These are phyloP conservation scores for Dolichopus griseipennis DNA, from an alignment of 2,888 invertebrate genomes.

Conservation along the genomic window DNA sequence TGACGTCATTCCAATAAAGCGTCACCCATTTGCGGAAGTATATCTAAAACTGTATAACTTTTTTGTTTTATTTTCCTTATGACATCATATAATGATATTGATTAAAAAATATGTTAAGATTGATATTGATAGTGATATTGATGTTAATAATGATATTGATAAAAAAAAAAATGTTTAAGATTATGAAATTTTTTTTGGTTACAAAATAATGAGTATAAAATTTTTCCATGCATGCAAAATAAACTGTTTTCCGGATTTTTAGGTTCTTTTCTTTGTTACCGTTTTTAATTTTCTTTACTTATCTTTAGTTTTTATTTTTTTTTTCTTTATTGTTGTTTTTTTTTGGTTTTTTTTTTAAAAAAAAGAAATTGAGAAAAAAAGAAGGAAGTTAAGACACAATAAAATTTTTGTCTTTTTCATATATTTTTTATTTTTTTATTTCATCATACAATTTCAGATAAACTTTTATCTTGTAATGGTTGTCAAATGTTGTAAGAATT, in stretches of 20 bases:
- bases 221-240: conserved; percentile 3
- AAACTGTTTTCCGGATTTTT: conserved; percentile 6
- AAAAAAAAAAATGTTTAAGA: neutral
- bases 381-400: neutral
- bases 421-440: too few species aligned
- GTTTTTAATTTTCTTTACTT: neutral
- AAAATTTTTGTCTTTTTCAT: neutral
- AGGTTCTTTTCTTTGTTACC: neutral
- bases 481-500: too few species aligned
- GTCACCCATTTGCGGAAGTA: too few species aligned
- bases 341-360: too few species aligned
- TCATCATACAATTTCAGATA: too few species aligned
- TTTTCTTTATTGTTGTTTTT: neutral
- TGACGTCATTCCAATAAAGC: too few species aligned
- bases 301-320: neutral
- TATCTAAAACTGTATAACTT: too few species aligned
- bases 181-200: neutral
- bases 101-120: neutral
- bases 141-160: neutral
- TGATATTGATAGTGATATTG: neutral
- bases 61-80: neutral
- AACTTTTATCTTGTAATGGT: too few species aligned
- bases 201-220: conserved; percentile 1
- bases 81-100: neutral
- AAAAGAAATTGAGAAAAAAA: too few species aligned